A percentile compares a stretch with the other conserved stretches of the same genome.
These are phyloP conservation scores for Grapholita molesta DNA, from an alignment of 1,140 invertebrate genomes.

Conservation along the genomic window DNA sequence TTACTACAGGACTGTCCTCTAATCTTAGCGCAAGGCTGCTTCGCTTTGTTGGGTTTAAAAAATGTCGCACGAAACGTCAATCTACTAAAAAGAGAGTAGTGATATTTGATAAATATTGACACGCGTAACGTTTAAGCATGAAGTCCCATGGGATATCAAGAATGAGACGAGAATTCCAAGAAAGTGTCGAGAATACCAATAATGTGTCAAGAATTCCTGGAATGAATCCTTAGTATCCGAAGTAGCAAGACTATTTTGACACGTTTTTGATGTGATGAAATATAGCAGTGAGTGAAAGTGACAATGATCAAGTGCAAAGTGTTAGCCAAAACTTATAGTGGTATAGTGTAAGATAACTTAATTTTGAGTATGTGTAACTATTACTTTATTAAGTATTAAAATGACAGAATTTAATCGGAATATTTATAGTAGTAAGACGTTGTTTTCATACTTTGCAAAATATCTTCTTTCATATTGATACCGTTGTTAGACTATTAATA, in stretches of 20 bases:
- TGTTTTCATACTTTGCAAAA: too few species aligned
- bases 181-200: too few species aligned
- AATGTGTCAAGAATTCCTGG: neutral
- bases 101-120: neutral
- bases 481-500: too few species aligned
- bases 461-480: too few species aligned
- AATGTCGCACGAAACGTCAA: neutral
- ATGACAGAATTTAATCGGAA: neutral
- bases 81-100: neutral
- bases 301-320: slow-evolving; percentile 14
- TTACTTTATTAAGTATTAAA: neutral
- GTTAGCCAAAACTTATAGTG: slow-evolving; percentile 12
- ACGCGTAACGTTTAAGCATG: too few species aligned
- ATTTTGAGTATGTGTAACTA: neutral
- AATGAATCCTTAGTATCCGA: neutral
- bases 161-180: too few species aligned
- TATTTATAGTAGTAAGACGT: neutral
- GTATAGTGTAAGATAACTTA: neutral
- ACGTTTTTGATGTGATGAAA: neutral
- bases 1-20: neutral
- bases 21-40: neutral
- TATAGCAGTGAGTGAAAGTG: neutral
- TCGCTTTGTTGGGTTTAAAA: neutral
- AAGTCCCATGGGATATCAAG: too few species aligned
- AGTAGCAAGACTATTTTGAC: neutral